Evolutionary conservation across 64 coral and sea anemone genomes (phyloP), one percentile per base, ranked within the genome.

Genomic region (Catalaphyllia jardinei): DNA sequence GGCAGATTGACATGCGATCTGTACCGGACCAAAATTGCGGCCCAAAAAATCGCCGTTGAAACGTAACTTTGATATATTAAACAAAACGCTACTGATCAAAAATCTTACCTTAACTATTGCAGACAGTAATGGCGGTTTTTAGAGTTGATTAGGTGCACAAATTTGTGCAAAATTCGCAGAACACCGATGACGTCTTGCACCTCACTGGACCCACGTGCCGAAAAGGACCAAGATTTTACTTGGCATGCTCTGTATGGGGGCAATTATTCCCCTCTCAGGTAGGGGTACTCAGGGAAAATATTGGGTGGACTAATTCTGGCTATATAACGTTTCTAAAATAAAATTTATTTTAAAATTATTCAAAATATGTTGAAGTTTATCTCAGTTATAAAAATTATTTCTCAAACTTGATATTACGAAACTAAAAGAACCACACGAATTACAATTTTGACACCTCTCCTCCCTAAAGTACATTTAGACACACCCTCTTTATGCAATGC

Each of bases 211-310:
- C 81, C 81, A 85, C 81, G 81, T 85, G 81, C 81, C 62, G 63
- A 28, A 63, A 71, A 49, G 60, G 31, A 67, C 29, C 38, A 63
- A 13, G 13, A 10, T 2, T 14, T 0, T 71, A 71, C 62, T 71
- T 24, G 35, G 81, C 81, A 85, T 85, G 81, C 81, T 85, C 81
- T 51, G 63, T 85, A n/a, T 51, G 71, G 63, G 35, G 28, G 63
- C 81, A 85, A 65, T 50, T 71, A 15, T 3, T 50, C n/a, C 6
- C 22, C 62, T 85, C 62, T 28, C 52, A 63, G 81, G 81, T 25
- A 15, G 38, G 22, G 63, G 8, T 10, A n/a, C 10, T 25, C 29
- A 25, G 22, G 5, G 5, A 10, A 10, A 25, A 25, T 29, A 27
- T 69, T 24, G 9, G 22, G 10, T 25, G 29, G 0, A 25, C 22